These are phyloP conservation scores for Eulacestoma nigropectus DNA, from an alignment of 2,113 vertebrate genomes.

Conservation along the genomic window DNA sequence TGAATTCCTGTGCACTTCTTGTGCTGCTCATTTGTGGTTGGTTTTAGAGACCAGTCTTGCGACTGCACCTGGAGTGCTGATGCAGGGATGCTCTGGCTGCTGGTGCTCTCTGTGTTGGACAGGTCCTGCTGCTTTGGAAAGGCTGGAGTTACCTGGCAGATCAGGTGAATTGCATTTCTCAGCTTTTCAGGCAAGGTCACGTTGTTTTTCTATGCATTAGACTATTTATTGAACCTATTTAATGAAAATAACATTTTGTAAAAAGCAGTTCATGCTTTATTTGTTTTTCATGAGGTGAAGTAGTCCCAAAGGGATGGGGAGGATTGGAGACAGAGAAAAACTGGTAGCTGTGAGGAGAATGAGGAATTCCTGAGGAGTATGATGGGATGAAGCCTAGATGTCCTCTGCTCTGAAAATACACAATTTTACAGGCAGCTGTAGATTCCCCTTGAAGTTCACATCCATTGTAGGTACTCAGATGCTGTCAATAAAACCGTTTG, in stretches of 20 bases:
- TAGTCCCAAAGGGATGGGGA: not conserved
- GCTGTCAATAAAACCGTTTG: not conserved
- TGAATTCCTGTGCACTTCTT: not conserved
- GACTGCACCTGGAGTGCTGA: not conserved
- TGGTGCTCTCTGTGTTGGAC: not conserved
- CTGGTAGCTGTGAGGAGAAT: not conserved
- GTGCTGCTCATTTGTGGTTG: not conserved
- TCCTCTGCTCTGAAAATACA: not conserved
- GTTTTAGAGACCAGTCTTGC: not conserved
- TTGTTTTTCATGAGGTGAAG: rapidly evolving
- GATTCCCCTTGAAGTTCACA: not conserved
- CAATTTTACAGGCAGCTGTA: not conserved
- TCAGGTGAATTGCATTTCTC: not conserved
- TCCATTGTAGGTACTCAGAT: not conserved
- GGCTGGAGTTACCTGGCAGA: not conserved
- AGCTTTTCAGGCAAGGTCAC: not conserved
- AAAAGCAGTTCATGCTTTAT: not conserved
- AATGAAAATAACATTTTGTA: not conserved
- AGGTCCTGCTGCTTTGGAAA: not conserved
- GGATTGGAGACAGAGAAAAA: not conserved
- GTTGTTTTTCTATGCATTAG: not conserved
- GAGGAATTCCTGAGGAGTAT: not conserved
- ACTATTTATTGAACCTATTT: not conserved
- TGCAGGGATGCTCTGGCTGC: not conserved
- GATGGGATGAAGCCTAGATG: not conserved